Evolutionary conservation across 2,888 invertebrate genomes (phyloP).

Genomic region (Suillia variegata): DNA sequence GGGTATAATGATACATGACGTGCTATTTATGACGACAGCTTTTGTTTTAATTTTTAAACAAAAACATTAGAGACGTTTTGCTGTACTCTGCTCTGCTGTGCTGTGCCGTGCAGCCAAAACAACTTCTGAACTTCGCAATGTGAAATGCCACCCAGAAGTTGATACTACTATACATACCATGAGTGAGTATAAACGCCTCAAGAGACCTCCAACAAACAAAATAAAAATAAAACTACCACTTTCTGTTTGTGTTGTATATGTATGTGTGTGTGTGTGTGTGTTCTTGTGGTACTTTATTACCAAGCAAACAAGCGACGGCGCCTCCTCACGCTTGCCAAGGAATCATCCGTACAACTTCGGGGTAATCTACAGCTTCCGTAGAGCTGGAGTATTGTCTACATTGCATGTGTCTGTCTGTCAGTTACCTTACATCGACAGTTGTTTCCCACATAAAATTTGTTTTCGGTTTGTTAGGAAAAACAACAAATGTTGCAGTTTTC

Average conservation of each 20-base stretch:
- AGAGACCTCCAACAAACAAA: conserved; percentile 7
- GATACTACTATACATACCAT: too few relatives aligned
- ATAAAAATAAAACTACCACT: conserved; percentile 20
- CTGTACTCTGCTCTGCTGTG: too few relatives aligned
- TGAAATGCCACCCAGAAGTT: conserved; percentile 14
- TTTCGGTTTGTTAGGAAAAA: conserved; percentile 29
- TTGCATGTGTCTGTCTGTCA: too few relatives aligned
- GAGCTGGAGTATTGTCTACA: background rate
- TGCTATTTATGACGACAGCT: conserved; percentile 56
- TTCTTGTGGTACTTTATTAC: conserved; percentile 16
- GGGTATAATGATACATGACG: conserved; percentile 57
- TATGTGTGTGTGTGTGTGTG: background rate
- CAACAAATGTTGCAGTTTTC: conserved; percentile 27
- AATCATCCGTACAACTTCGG: background rate
- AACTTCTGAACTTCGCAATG: conserved; percentile 15
- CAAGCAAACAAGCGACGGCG: conserved; percentile 18
- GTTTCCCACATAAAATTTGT: conserved; percentile 38
- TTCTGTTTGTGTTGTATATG: background rate
- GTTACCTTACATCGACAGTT: conserved; percentile 23
- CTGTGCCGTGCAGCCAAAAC: conserved; percentile 4
- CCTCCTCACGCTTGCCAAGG: background rate
- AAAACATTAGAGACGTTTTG: conserved; percentile 26
- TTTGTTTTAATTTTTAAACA: conserved; percentile 53
- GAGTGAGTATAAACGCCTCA: background rate
- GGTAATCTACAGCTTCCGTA: conserved; percentile 8